Conservation (phyloP, 2,888 invertebrate genomes). For the Tachina lurida region DNA sequence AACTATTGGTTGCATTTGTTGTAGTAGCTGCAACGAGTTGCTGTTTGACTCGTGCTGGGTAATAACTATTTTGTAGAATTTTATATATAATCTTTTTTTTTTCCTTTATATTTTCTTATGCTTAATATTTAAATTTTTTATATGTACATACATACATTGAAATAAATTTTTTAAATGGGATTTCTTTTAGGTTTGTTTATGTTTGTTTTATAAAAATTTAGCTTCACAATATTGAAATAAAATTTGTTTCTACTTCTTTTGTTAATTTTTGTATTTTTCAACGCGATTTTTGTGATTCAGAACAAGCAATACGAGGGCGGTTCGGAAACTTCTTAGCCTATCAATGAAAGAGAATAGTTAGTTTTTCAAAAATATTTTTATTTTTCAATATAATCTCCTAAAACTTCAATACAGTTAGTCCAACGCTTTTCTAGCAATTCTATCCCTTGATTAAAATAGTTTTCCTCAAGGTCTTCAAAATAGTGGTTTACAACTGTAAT, state of each 20-base stretch:
- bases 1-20: constrained; percentile 51
- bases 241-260: not conserved
- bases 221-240: constrained; percentile 45
- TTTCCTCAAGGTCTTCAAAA: too few relatives aligned
- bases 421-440: too few relatives aligned
- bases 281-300: constrained; percentile 28
- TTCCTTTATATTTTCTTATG: constrained; percentile 22
- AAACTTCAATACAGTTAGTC: too few relatives aligned
- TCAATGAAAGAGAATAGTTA: too few relatives aligned
- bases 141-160: not conserved
- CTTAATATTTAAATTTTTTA: constrained; percentile 13
- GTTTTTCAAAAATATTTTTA: too few relatives aligned
- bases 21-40: constrained; percentile 29
- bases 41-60: constrained; percentile 69
- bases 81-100: constrained; percentile 45
- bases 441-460: too few relatives aligned
- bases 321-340: too few relatives aligned
- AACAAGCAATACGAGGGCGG: not conserved
- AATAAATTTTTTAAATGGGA: constrained; percentile 25
- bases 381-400: too few relatives aligned
- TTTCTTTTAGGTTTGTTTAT: not conserved
- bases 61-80: constrained; percentile 70
- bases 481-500: too few relatives aligned
- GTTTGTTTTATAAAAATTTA: constrained; percentile 7
- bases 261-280: constrained; percentile 52